Conservation (phyloP, 2,113 vertebrate genomes). For the Siniperca chuatsi region DNA sequence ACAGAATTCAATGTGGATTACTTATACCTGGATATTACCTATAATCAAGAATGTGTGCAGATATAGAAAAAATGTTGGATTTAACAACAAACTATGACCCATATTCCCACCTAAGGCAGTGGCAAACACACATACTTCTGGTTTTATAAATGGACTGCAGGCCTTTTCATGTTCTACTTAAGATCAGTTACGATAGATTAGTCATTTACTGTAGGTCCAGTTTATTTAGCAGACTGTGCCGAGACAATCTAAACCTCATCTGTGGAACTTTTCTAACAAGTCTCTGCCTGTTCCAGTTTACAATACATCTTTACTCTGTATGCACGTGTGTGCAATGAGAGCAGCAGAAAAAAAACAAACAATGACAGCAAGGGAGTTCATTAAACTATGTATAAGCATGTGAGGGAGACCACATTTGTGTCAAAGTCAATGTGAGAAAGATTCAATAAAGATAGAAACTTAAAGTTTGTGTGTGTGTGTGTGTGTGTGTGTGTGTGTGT, state of each 20-base stretch:
- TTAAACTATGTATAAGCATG: not conserved
- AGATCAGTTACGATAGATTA: not conserved
- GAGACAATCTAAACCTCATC: not conserved
- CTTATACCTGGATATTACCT: not conserved
- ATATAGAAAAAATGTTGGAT: not conserved
- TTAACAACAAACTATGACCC: not conserved
- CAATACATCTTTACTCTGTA: not conserved
- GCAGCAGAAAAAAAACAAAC: not conserved
- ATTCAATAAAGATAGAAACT: conserved; percentile 35
- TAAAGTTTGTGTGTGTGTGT: not conserved
- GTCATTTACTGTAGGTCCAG: not conserved
- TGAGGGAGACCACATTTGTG: not conserved
- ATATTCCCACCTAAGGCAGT: not conserved
- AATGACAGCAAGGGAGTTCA: not conserved
- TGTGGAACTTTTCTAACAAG: conserved; percentile 1
- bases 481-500: too few species aligned
- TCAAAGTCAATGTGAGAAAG: conserved; percentile 24
- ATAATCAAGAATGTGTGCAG: not conserved
- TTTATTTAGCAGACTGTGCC: not conserved
- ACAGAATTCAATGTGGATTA: not conserved
- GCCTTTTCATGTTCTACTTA: not conserved
- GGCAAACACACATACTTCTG: not conserved
- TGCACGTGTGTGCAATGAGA: not conserved
- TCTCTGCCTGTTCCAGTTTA: not conserved
- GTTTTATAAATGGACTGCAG: not conserved